These are phyloP conservation scores for Myathropa florea DNA, from an alignment of 2,888 invertebrate species.

Conservation along the genomic window DNA sequence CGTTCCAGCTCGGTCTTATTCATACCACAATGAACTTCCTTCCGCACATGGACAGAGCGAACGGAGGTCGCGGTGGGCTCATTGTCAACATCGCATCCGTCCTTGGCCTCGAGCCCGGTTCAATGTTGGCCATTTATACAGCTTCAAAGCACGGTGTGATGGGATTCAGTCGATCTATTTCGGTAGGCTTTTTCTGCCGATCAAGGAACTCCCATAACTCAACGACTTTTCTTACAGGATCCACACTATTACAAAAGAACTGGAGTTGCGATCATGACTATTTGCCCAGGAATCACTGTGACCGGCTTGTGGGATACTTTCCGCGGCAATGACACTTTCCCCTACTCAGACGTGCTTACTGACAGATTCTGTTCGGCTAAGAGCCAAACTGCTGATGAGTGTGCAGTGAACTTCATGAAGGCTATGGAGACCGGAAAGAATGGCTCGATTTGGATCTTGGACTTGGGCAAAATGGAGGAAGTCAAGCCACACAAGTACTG, in stretches of 20 bases:
- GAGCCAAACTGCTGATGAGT: constrained; percentile 73
- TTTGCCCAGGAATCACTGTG: constrained; percentile 77
- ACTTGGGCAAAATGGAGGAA: constrained; percentile 72
- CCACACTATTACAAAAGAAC: constrained; percentile 75
- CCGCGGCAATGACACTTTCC: constrained; percentile 66
- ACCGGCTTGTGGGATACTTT: constrained; percentile 58
- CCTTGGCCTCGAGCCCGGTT: constrained; percentile 73
- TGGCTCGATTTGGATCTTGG: constrained; percentile 74
- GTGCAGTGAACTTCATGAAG: constrained; percentile 72
- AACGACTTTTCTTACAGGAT: constrained; percentile 69
- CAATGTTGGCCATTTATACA: constrained; percentile 75
- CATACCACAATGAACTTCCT: constrained; percentile 77
- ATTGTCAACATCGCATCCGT: constrained; percentile 77
- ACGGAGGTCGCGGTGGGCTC: constrained; percentile 77
- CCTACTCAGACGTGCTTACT: constrained; percentile 63
- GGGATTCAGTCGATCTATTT: constrained; percentile 74
- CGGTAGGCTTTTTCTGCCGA: constrained; percentile 58
- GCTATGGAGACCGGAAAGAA: constrained; percentile 73
- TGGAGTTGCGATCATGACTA: constrained; percentile 76
- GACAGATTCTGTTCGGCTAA: constrained; percentile 58
- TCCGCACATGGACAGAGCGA: constrained; percentile 77
- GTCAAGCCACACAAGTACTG: constrained; percentile 72
- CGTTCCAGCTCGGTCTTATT: constrained; percentile 77
- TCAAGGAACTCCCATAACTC: background rate
- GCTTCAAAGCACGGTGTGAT: constrained; percentile 77